Conservation (phyloP, 2,113 vertebrate genomes). For the Pardalotus punctatus region DNA sequence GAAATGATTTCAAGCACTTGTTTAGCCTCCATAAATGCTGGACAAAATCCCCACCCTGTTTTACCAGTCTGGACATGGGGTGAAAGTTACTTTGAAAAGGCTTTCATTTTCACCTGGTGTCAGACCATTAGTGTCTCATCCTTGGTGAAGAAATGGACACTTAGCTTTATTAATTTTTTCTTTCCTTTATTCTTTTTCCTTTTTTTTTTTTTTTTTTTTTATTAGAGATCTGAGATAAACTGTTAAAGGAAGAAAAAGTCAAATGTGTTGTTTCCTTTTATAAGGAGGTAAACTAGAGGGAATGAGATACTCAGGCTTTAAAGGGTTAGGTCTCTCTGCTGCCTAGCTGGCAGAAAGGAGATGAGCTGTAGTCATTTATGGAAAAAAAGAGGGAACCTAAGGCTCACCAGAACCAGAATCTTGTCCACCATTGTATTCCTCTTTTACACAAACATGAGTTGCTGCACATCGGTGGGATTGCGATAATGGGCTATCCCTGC, state of each 20-base stretch:
- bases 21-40: not conserved
- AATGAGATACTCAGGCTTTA: not conserved
- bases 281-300: not conserved
- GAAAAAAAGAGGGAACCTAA: not conserved
- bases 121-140: not conserved
- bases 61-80: not conserved
- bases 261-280: not conserved
- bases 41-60: not conserved
- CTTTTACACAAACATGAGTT: not conserved
- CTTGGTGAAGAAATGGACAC: not conserved
- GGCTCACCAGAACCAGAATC: no score
- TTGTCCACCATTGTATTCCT: not conserved
- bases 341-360: not conserved
- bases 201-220: not conserved
- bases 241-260: not conserved
- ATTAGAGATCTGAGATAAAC: not conserved
- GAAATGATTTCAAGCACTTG: not conserved
- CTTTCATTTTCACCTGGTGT: not conserved
- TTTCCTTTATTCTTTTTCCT: no score
- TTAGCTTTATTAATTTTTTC: no score
- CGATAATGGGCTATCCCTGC: not conserved
- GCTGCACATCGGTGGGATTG: not conserved
- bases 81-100: not conserved
- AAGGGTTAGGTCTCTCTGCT: not conserved
- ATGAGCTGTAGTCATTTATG: not conserved